Evolutionary conservation across 2,797 vertebrate genomes (phyloP), one percentile per base, ranked within the genome.

Genomic region (Petrocephalus sullivani): DNA sequence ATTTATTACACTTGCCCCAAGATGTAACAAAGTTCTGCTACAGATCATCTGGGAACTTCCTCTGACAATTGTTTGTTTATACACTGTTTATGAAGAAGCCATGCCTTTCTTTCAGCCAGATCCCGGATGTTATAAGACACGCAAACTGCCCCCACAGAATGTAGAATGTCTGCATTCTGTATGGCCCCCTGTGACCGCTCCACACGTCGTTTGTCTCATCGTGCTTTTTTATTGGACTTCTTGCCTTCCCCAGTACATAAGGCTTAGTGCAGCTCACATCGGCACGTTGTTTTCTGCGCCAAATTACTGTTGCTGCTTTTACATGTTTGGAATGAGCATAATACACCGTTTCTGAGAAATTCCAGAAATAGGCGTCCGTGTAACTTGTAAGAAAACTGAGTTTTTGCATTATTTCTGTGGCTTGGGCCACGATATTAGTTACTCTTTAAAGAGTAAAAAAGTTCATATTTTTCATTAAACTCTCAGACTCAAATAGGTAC

Each of bases 401-500:
- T 19, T 46, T 7, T 78, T 78, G 37, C 6, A 46, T n/a, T 46
- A 78, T n/a, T 78, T 46, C 71, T 46, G 5, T 78, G 71, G 14
- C 41, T 6, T 41, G 19, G 67, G 1, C 37, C 16, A 5, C 41
- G 19, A 78, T 78, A n/a, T 46, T 46, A 78, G 71, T 46, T 46
- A 0, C 19, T 46, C 37, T 46, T 78, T 71, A 71, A 75, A 37
- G 41, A 41, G 71, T 46, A 7, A 19, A 78, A 46, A 78, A 78
- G 14, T 78, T 78, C 71, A 78, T 16, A 78, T 46, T 78, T 78
- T 78, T 78, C 71, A 78, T 78, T 78, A 78, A 78, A 46, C 71
- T 46, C 37, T 41, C 37, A 19, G 41, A 78, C 71, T 78, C 19
- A 78, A 78, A 46, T n/a, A 78, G 71, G 46, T 78, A n/a, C 41